Base-by-base conservation (phyloP, 2,797 vertebrate species). In the Podarcis siculus region DNA sequence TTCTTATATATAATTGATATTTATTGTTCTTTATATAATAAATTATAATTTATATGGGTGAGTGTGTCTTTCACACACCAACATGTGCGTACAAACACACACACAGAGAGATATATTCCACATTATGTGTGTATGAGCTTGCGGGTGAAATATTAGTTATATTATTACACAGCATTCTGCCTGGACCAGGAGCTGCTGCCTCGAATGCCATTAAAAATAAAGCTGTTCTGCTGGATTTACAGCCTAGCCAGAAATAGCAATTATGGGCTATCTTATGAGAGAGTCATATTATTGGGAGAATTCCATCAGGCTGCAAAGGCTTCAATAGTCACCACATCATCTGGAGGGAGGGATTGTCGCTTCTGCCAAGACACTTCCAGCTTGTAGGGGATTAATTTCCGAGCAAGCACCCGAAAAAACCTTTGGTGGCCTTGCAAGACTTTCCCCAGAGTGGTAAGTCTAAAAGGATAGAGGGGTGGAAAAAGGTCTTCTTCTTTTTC, bases 191-290 rank as follows among this genome's bases (percentile, higher is more conserved):
- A 85, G 79, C 32, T 79, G 55, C 75, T 80, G 82, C 82, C 55
- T 89, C 58, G 49, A 85, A 89, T 80, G 77, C 69, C 37, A 15
- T 73, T 49, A 79, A 80, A 85, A 27, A 49, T 64, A 85, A 89
- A 79, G 55, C 77, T 37, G 82, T 73, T 80, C 49, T 49, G 77
- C 39, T 80, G 61, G 82, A 89, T 89, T 85, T 89, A 85, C 79
- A 55, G 82, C 55, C 23, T 32, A 80, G 87, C 82, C 82, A 85
- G 82, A 89, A 88, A 85, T 64, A 89, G 67, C 87, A 89, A 85
- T 89, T 85, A 85, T 80, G 67, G 87, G 76, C 19, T 84, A 89
- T 84, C 82, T 73, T 73, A 45, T 73, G 69, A 23, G 45, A 39
- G 67, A 72, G 76, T 45, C 82, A 80, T 89, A 73, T 79, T 85